These are phyloP conservation scores for Crotalus viridis DNA, from an alignment of 2,113 vertebrate genomes.

Conservation along the genomic window DNA sequence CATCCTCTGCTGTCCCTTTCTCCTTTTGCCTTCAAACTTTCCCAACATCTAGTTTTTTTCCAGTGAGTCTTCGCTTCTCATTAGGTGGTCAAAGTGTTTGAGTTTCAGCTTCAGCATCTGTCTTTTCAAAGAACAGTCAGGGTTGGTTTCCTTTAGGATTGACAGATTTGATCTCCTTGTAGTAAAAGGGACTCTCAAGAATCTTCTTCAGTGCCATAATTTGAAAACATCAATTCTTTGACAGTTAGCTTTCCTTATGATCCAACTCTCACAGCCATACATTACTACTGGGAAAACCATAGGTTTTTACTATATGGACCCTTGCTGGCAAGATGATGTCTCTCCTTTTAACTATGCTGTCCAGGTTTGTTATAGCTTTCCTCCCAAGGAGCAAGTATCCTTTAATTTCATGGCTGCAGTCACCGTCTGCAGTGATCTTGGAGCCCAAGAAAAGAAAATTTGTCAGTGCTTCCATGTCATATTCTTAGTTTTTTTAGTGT, in stretches of 20 bases:
- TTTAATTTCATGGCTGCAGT: background rate
- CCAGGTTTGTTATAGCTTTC: background rate
- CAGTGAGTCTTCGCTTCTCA: background rate
- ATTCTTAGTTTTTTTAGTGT: background rate
- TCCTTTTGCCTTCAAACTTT: background rate
- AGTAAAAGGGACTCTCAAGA: background rate
- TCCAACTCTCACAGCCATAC: background rate
- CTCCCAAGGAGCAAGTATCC: background rate
- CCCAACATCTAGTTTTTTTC: background rate
- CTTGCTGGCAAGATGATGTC: background rate
- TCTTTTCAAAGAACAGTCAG: background rate
- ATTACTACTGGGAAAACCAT: background rate
- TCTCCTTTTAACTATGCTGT: background rate
- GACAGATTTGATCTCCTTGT: background rate
- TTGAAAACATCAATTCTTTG: background rate
- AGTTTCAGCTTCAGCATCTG: background rate
- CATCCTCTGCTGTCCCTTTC: background rate
- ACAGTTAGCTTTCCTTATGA: background rate
- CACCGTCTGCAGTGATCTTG: background rate
- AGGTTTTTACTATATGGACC: background rate
- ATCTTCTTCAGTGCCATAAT: background rate
- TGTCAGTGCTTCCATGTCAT: background rate
- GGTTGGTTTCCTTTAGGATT: background rate
- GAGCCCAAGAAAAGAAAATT: background rate
- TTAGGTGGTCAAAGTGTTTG: background rate